Percentiles rank a stretch among this genome's conserved stretches.
Conservation (phyloP, 2,888 invertebrate genomes). For the Lochmaea capreae region DNA sequence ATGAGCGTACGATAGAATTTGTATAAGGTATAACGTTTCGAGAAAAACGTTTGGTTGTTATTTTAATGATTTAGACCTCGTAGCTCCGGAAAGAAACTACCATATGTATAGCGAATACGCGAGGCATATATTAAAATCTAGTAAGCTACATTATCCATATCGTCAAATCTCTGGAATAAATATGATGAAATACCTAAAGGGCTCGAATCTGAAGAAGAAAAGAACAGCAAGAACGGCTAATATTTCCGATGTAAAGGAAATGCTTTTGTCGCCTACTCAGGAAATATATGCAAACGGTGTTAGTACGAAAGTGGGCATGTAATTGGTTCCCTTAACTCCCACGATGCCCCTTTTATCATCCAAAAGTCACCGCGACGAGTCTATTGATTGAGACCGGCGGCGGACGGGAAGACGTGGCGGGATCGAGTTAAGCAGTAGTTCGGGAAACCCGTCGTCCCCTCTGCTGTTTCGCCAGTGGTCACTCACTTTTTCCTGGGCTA, state of each 20-base stretch:
- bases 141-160: not conserved
- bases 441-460: slow-evolving; percentile 51
- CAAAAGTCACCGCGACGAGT: slow-evolving; percentile 63
- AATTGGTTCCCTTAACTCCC: slow-evolving; percentile 65
- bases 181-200: not conserved
- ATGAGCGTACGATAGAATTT: too few species aligned
- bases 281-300: slow-evolving; percentile 69
- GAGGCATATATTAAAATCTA: not conserved
- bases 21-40: too few species aligned
- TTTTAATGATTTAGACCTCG: too few species aligned
- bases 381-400: slow-evolving; percentile 66
- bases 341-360: slow-evolving; percentile 55
- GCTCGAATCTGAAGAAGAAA: too few species aligned
- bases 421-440: slow-evolving; percentile 66
- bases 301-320: slow-evolving; percentile 69
- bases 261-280: slow-evolving; percentile 52
- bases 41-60: too few species aligned
- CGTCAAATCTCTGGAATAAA: not conserved
- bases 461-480: slow-evolving; percentile 42
- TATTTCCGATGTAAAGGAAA: slow-evolving; percentile 52
- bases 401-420: slow-evolving; percentile 52
- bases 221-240: not conserved
- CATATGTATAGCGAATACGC: too few species aligned
- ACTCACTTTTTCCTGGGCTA: not conserved
- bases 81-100: too few species aligned